Base-by-base conservation (phyloP, 2,113 vertebrate genomes). In the Ia io region DNA sequence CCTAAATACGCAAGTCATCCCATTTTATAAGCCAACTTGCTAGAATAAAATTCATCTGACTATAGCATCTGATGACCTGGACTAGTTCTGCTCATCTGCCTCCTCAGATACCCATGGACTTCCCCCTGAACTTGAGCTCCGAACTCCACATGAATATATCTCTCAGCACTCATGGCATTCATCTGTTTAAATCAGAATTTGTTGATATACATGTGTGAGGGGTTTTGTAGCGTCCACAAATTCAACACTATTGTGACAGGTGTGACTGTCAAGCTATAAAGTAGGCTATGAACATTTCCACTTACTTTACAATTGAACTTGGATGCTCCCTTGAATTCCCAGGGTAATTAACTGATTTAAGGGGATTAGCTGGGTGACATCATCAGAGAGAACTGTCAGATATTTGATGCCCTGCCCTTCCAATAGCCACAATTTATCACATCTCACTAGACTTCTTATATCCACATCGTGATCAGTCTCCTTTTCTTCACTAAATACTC, bases 41-140 rank as follows among this genome's bases (percentile, higher is more conserved):
- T 70, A 23, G 63, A 70, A 37, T 6, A 12, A 77, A 65, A 17
- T 69, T 56, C 51, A 16, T 14, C 23, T 22, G 30, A 20, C 73
- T 78, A 1, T 2, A 80, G 13, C 44, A 78, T 65, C 70, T 65
- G 35, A 51, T 1, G 32, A 28, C 35, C 1, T 0, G 13, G 22
- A 11, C 76, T 56, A 13, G 35, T 51, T 25, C 70, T 37, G 17
- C 4, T 25, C 53, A 17, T 4, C 28, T 0, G 0, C 28, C 67
- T 73, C 6, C 0, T 16, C 32, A 69, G 28, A n/a, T 3, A 18
- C 1, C 13, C 32, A 1, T 4, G 32, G 32, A 37, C 18, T 11
- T 25, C 11, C 22, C 35, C 61, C 47, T 6, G 37, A 88, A 65
- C 17, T 7, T 23, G 49, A 84, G 22, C 22, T 78, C 69, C 3